Conservation (phyloP, 1,140 invertebrate species). For the Drosophila eugracilis region DNA sequence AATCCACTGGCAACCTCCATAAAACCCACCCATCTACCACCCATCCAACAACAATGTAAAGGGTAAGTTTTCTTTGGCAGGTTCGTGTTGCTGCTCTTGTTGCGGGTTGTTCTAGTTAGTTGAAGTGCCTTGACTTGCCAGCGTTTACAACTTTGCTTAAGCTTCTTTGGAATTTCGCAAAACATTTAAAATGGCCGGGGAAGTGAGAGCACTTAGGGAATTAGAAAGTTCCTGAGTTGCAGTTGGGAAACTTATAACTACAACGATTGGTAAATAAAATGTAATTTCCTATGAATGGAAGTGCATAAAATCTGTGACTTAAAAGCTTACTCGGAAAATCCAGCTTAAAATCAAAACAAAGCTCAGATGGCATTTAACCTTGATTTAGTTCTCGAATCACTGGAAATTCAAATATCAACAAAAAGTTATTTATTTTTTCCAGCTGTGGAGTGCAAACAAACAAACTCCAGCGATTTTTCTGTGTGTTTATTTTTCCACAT, state of each 20-base stretch:
- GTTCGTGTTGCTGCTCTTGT: conserved; percentile 30
- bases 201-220: conserved; percentile 37
- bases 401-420: neutral
- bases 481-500: conserved; percentile 22
- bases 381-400: neutral
- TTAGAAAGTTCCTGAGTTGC: conserved; percentile 36
- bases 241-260: conserved; percentile 27
- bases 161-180: conserved; percentile 40
- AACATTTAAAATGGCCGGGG: conserved; percentile 23
- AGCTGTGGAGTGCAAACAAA: conserved; percentile 16
- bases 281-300: conserved; percentile 11
- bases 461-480: conserved; percentile 2
- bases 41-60: neutral
- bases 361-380: conserved; percentile 4
- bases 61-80: conserved; percentile 30
- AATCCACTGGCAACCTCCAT: conserved; percentile 1
- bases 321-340: neutral
- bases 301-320: neutral
- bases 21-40: neutral
- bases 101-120: conserved; percentile 40
- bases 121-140: conserved; percentile 46
- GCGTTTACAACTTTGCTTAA: conserved; percentile 58
- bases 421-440: neutral
- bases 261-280: conserved; percentile 22
- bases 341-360: neutral